These are phyloP conservation scores for Datnioides undecimradiatus DNA, from an alignment of 2,113 vertebrate genomes.

Conservation along the genomic window DNA sequence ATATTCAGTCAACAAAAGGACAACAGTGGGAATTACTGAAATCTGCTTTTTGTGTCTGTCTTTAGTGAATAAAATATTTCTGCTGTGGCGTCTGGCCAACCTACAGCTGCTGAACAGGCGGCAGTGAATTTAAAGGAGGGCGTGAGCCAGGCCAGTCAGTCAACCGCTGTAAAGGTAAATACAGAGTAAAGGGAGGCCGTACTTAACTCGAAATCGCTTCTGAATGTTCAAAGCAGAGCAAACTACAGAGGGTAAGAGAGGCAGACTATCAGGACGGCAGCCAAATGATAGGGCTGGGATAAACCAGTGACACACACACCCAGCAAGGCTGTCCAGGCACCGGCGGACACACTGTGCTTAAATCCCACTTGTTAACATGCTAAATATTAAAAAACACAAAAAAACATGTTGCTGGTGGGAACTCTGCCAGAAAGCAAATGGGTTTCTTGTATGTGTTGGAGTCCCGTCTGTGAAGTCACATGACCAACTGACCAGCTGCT, in stretches of 20 bases:
- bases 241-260: not conserved
- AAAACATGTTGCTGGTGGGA: no score
- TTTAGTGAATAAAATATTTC: not conserved
- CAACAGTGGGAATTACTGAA: not conserved
- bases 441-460: not conserved
- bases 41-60: not conserved
- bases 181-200: not conserved
- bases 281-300: constrained; percentile 53
- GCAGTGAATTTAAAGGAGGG: constrained; percentile 2
- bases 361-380: not conserved
- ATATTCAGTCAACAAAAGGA: not conserved
- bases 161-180: constrained; percentile 13
- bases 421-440: no score
- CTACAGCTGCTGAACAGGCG: constrained; percentile 1
- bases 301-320: constrained; percentile 34
- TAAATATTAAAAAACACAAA: not conserved
- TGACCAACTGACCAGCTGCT: not conserved
- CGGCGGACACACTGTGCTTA: not conserved
- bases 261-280: not conserved
- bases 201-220: not conserved
- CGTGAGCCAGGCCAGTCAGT: not conserved
- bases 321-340: not conserved
- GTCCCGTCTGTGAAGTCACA: not conserved
- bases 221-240: constrained; percentile 21
- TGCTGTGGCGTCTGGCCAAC: not conserved